phyloP scores from a whole-genome alignment of 2,113 vertebrate genomes.

The Alosa alosa region DNA sequence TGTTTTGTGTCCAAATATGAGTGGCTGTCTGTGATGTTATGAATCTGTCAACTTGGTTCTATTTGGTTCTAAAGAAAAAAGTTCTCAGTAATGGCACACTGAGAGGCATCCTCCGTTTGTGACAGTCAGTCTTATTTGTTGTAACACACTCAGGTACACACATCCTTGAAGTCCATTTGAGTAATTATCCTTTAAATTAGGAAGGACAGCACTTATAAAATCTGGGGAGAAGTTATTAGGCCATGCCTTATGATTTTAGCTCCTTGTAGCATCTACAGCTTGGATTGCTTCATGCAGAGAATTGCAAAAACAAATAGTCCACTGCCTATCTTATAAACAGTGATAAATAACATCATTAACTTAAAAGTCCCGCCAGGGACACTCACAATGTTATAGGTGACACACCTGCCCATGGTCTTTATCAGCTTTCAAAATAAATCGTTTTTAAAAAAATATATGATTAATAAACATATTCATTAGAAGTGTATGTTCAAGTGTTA shows the following conservation, averaged over 20 bases:
- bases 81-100: no score
- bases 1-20: no score
- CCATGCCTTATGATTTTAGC: not conserved
- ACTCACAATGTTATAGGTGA: not conserved
- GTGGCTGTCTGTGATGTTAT: no score
- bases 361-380: not conserved
- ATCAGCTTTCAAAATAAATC: not conserved
- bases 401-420: not conserved
- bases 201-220: not conserved
- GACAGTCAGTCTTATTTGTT: not conserved
- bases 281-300: not conserved
- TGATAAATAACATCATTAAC: constrained; percentile 3
- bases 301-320: not conserved
- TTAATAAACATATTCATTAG: not conserved
- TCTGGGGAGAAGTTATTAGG: not conserved
- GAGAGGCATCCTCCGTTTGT: not conserved
- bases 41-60: no score
- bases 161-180: not conserved
- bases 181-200: constrained; percentile 4
- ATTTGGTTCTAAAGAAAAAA: no score
- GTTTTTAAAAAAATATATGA: not conserved
- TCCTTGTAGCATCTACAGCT: not conserved
- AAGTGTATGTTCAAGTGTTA: not conserved
- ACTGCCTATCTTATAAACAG: not conserved
- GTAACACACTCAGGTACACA: not conserved